Percentiles rank a stretch among this genome's conserved stretches.
These are phyloP conservation scores for Fopius arisanus DNA, from an alignment of 1,140 invertebrate species.

Conservation along the genomic window DNA sequence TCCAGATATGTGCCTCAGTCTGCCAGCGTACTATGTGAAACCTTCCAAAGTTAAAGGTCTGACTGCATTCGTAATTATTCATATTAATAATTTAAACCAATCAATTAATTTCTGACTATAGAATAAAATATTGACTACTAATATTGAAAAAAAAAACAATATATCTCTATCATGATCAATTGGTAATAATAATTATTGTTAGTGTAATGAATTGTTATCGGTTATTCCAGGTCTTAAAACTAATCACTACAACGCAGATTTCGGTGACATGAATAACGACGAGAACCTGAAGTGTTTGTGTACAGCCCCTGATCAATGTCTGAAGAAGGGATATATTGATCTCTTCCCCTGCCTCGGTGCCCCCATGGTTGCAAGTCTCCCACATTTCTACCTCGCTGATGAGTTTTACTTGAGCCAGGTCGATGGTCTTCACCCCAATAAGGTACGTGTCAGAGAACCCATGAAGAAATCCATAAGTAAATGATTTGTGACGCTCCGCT, in stretches of 20 bases:
- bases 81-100: too few species aligned
- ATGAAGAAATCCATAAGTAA: too few species aligned
- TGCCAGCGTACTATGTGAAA: slow-evolving; percentile 43
- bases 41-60: slow-evolving; percentile 43
- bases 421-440: slow-evolving; percentile 75
- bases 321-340: slow-evolving; percentile 76
- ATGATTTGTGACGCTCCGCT: too few species aligned
- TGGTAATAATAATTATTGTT: background rate
- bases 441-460: slow-evolving; percentile 51
- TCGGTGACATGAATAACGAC: slow-evolving; percentile 75
- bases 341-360: slow-evolving; percentile 71
- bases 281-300: slow-evolving; percentile 79
- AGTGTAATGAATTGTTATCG: too few species aligned
- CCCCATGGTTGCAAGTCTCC: slow-evolving; percentile 77
- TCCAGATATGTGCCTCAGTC: slow-evolving; percentile 71
- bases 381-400: slow-evolving; percentile 82
- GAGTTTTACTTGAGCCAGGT: slow-evolving; percentile 72
- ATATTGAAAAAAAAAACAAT: too few species aligned
- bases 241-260: slow-evolving; percentile 71
- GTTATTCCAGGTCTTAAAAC: slow-evolving; percentile 69
- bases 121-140: too few species aligned
- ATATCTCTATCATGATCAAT: too few species aligned
- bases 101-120: too few species aligned
- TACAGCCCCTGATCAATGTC: slow-evolving; percentile 70
- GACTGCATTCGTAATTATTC: too few species aligned